A percentile compares a stretch with the other conserved stretches of the same genome.
These are phyloP conservation scores for Pygmarrhopalites habei DNA, from an alignment of 1,140 invertebrate species.

Conservation along the genomic window DNA sequence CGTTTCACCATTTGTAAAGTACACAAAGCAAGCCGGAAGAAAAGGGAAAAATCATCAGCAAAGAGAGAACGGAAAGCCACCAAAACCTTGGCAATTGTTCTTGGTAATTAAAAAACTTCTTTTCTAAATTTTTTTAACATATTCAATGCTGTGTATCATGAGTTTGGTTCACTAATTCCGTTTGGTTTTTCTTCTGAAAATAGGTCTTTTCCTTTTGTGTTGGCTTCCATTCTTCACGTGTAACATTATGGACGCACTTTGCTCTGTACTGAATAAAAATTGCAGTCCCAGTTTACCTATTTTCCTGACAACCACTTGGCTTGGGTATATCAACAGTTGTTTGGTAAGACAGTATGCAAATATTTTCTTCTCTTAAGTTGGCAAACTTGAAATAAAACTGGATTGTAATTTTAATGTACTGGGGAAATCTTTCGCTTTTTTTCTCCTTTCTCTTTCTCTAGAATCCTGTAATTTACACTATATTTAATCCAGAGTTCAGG, in stretches of 20 bases:
- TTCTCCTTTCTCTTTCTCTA: too few species aligned
- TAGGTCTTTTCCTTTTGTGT: slow-evolving; percentile 92
- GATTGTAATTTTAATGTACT: too few species aligned
- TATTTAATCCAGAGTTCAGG: slow-evolving; percentile 98
- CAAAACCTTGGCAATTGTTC: slow-evolving; percentile 95
- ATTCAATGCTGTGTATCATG: too few species aligned
- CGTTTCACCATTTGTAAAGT: slow-evolving; percentile 86
- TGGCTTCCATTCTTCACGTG: slow-evolving; percentile 99
- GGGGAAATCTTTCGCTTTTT: too few species aligned
- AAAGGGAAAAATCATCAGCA: slow-evolving; percentile 86
- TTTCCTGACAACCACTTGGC: slow-evolving; percentile 94
- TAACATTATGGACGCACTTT: slow-evolving; percentile 94
- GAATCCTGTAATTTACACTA: slow-evolving; percentile 54
- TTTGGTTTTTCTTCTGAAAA: too few species aligned
- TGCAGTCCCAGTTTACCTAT: slow-evolving; percentile 80
- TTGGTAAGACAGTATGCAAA: slow-evolving; percentile 55
- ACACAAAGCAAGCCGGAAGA: slow-evolving; percentile 89
- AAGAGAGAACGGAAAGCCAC: slow-evolving; percentile 98
- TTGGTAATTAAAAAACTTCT: slow-evolving; percentile 62
- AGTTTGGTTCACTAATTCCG: too few species aligned
- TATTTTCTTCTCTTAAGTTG: neutral
- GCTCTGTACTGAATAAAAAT: slow-evolving; percentile 69
- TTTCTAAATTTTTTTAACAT: too few species aligned
- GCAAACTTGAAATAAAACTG: neutral
- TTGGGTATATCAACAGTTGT: slow-evolving; percentile 93